Evolutionary conservation across 2,113 vertebrate species (phyloP).

Genomic region (Nesospiza acunhae): DNA sequence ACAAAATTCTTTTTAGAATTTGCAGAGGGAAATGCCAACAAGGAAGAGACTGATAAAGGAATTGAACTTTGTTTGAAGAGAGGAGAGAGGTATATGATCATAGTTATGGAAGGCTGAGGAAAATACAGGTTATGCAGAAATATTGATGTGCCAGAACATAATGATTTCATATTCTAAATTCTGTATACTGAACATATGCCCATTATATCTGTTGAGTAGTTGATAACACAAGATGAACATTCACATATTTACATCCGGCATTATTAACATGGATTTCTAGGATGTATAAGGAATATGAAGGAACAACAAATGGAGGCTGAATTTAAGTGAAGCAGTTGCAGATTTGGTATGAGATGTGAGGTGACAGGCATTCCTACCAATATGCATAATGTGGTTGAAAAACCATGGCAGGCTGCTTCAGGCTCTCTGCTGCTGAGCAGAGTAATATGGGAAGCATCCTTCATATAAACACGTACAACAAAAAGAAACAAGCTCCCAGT

Average conservation of each 20-base stretch:
- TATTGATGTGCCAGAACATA: background rate
- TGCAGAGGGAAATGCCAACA: background rate
- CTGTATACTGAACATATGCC: background rate
- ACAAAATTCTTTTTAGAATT: background rate
- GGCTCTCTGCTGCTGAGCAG: background rate
- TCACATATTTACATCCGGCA: background rate
- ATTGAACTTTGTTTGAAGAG: background rate
- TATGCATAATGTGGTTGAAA: background rate
- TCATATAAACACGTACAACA: background rate
- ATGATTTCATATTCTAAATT: background rate
- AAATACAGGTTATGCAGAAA: background rate
- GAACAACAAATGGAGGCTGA: background rate
- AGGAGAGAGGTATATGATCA: background rate
- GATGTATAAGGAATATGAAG: background rate
- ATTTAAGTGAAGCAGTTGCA: constrained; percentile 6
- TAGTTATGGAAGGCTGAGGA: background rate
- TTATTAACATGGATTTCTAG: background rate
- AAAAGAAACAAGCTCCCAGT: background rate
- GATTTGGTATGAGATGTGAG: constrained; percentile 30
- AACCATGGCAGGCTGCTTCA: constrained; percentile 13
- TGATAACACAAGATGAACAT: background rate
- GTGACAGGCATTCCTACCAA: constrained; percentile 33
- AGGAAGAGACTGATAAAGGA: background rate
- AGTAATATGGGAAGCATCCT: background rate
- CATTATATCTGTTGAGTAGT: background rate